A percentile compares a stretch with the other conserved stretches of the same genome.
These are phyloP conservation scores for Tympanoctomys barrerae DNA, from an alignment of 2,797 vertebrate species.

Conservation along the genomic window DNA sequence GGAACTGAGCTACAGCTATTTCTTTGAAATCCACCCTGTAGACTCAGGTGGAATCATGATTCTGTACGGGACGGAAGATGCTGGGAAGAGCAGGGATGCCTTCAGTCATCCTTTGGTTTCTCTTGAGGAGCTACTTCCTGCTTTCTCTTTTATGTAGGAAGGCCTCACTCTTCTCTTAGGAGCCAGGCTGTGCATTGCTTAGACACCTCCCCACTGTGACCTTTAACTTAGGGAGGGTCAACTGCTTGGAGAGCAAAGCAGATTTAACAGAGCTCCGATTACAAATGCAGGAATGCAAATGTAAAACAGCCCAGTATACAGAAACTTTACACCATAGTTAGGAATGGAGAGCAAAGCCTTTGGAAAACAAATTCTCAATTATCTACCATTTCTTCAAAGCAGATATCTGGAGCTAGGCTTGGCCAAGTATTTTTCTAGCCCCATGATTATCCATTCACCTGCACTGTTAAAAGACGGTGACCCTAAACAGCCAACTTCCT, in stretches of 20 bases:
- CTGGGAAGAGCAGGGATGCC: neutral
- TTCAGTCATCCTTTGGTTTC: constrained; percentile 26
- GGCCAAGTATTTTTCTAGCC: constrained; percentile 64
- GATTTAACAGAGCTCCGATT: constrained; percentile 73
- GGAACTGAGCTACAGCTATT: too few species aligned
- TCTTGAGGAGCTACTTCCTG: neutral
- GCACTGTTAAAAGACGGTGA: constrained; percentile 69
- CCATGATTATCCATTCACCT: constrained; percentile 74
- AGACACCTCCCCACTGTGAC: constrained; percentile 6
- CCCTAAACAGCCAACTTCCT: constrained; percentile 66
- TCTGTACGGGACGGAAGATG: neutral
- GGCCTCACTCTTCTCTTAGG: constrained; percentile 8
- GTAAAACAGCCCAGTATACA: constrained; percentile 53
- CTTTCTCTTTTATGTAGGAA: constrained; percentile 14
- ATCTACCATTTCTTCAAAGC: constrained; percentile 61
- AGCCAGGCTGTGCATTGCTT: constrained; percentile 20
- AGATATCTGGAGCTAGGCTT: constrained; percentile 52
- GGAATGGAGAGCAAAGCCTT: constrained; percentile 55
- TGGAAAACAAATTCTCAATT: constrained; percentile 53
- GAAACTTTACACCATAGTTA: constrained; percentile 69
- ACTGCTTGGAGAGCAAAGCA: constrained; percentile 64
- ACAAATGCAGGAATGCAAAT: constrained; percentile 59
- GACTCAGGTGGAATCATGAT: too few species aligned
- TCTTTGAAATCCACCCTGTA: too few species aligned
- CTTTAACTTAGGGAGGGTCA: constrained; percentile 67